Conservation (phyloP, 92 coral and sea anemone species). For the Scolanthus callimorphus region DNA sequence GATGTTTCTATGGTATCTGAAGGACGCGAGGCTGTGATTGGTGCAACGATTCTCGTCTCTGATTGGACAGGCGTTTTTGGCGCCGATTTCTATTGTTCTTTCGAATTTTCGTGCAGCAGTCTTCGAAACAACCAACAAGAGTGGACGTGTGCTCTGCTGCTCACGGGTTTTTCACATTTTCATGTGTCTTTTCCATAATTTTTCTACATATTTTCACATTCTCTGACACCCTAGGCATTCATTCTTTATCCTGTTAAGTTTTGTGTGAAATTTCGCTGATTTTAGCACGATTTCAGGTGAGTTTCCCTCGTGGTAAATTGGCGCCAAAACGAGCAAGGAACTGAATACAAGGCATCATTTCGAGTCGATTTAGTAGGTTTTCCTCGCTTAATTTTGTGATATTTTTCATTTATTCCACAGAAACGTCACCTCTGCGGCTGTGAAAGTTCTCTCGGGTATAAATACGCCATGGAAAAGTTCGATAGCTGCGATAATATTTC, state of each 20-base stretch:
- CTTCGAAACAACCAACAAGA: neutral
- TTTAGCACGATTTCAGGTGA: neutral
- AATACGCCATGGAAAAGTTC: conserved; percentile 2
- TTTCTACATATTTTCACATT: too few species aligned
- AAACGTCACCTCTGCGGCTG: too few species aligned
- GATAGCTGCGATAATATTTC: conserved; percentile 7
- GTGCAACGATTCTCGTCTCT: too few species aligned
- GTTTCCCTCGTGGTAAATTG: neutral
- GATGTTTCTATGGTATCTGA: neutral
- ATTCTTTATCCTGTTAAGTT: too few species aligned
- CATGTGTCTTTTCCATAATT: too few species aligned
- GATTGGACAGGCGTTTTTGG: neutral
- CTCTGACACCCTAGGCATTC: too few species aligned
- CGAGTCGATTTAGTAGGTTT: too few species aligned
- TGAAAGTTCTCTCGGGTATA: too few species aligned
- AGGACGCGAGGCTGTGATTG: neutral
- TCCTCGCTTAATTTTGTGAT: too few species aligned
- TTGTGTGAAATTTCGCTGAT: neutral
- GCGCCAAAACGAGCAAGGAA: neutral
- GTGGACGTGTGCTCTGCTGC: neutral
- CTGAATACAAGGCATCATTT: too few species aligned
- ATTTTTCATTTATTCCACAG: too few species aligned
- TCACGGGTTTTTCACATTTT: too few species aligned
- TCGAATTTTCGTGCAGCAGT: neutral
- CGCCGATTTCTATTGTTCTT: neutral